Conservation (phyloP, 92 coral and sea anemone genomes). For the Porites divaricata region DNA sequence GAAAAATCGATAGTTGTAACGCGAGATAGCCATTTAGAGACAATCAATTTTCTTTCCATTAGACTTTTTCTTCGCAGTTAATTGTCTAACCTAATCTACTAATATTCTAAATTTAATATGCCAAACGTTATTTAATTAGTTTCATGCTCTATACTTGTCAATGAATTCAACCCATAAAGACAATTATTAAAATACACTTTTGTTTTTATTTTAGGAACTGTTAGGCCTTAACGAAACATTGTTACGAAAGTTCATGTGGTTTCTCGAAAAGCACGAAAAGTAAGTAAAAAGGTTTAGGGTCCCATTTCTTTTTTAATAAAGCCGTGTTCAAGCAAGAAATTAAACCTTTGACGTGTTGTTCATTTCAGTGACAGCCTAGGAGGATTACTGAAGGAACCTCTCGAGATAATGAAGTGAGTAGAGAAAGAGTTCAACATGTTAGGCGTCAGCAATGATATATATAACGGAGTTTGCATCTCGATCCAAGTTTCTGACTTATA, state of each 20-base stretch:
- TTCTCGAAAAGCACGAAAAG: slow-evolving; percentile 63
- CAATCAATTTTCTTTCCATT: too few relatives aligned
- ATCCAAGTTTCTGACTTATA: too few relatives aligned
- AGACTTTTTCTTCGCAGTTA: too few relatives aligned
- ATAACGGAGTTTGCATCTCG: too few relatives aligned
- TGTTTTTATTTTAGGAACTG: slow-evolving; percentile 56
- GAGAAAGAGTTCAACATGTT: too few relatives aligned
- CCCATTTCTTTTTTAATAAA: too few relatives aligned
- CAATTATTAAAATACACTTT: not conserved
- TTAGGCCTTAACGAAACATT: slow-evolving; percentile 71
- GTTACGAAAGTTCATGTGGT: slow-evolving; percentile 78
- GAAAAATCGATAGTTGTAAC: too few relatives aligned
- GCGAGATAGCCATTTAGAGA: too few relatives aligned
- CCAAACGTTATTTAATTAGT: not conserved
- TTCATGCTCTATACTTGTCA: not conserved
- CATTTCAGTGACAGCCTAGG: slow-evolving; percentile 45
- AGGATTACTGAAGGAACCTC: slow-evolving; percentile 55
- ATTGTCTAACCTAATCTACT: not conserved
- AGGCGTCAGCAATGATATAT: too few relatives aligned
- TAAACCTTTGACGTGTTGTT: not conserved
- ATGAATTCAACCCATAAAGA: not conserved
- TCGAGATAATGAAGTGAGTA: slow-evolving; percentile 85
- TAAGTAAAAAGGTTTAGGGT: slow-evolving; percentile 22
- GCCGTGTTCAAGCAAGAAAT: not conserved
- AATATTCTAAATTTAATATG: too few relatives aligned